Base-by-base conservation (phyloP, 2,113 vertebrate genomes). In the Oryzias woworae region DNA sequence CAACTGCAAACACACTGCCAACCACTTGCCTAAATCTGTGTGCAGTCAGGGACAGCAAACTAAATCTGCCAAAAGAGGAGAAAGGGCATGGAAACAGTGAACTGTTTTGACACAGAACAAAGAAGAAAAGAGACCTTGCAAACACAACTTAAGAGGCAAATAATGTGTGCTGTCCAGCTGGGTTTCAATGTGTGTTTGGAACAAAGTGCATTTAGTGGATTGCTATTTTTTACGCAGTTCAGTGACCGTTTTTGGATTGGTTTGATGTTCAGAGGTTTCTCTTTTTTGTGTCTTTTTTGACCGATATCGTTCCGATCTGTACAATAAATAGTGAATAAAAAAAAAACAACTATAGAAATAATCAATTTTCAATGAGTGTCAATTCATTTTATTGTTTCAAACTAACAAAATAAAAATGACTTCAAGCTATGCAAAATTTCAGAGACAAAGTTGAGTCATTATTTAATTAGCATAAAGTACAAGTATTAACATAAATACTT, bases 281-380 rank as follows among this genome's bases (percentile, higher is more conserved):
- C 82, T 62, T 76, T 75, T 82, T 84, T 90, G 82, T 90, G 84
- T 90, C 72, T 84, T 84, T 89, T 89, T 83, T 88, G 83, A 87
- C 62, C 26, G 73, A 78, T 80, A 77, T 67, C 83, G 66, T 85
- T 80, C 75, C 82, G 81, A 72, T 84, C 81, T 90, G 86, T 89
- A 87, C 79, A 87, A 82, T 73, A 85, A 88, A 88, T 85, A 85
- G 86, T 78, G 49, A 36, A 77, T 83, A 70, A 81, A 85, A 81
- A 85, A 84, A 87, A 77, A 64, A 76, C 70, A 85, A 78, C 75
- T 43, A 78, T 59, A 73, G 59, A 83, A 77, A 69, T 70, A 1
- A 88, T 74, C 46, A 36, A 36, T 75, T 83, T 85, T 84, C 69
- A 78, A 58, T 4, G 82, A 82, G 87, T 85, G 80, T 85, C 76